phyloP scores from a whole-genome alignment of 64 coral and sea anemone species.

The Porites australiensis region DNA sequence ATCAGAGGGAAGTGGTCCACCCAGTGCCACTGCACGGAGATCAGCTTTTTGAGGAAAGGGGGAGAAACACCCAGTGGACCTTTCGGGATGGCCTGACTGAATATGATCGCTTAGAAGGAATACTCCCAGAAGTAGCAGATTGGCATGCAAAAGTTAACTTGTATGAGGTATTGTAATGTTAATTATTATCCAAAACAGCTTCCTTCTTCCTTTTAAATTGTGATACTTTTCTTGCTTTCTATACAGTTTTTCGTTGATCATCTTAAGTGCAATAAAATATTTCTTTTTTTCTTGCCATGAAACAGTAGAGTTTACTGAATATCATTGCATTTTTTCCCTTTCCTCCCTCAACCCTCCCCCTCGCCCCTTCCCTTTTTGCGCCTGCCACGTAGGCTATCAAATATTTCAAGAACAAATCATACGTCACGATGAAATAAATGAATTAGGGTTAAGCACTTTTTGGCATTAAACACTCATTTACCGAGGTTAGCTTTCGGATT shows the following conservation, averaged over 20 bases:
- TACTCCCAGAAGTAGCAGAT: conserved; percentile 25
- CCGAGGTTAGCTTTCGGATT: conserved; percentile 5
- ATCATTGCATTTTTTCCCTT: conserved; percentile 15
- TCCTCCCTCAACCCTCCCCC: conserved; percentile 14
- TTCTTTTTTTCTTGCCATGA: conserved; percentile 15
- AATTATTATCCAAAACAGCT: neutral
- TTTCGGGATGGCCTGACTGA: conserved; percentile 30
- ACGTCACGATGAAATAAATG: conserved; percentile 14
- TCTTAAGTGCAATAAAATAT: conserved; percentile 16
- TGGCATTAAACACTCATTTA: conserved; percentile 22
- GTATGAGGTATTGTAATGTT: conserved; percentile 32
- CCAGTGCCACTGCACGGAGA: conserved; percentile 39
- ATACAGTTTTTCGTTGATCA: conserved; percentile 26
- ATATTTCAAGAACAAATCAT: conserved; percentile 24
- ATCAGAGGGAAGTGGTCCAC: neutral
- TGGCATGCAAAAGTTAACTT: conserved; percentile 69
- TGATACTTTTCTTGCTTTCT: conserved; percentile 8
- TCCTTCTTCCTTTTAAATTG: conserved; percentile 22
- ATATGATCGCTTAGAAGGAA: conserved; percentile 21
- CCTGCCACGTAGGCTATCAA: conserved; percentile 1
- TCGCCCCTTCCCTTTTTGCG: neutral
- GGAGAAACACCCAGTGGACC: conserved; percentile 28
- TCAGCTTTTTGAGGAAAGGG: conserved; percentile 39
- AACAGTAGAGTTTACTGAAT: conserved; percentile 1
- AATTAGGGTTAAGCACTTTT: no score